Evolutionary conservation across 2,797 vertebrate genomes (phyloP).

Genomic region (Parauchenoglanis punctatus): DNA sequence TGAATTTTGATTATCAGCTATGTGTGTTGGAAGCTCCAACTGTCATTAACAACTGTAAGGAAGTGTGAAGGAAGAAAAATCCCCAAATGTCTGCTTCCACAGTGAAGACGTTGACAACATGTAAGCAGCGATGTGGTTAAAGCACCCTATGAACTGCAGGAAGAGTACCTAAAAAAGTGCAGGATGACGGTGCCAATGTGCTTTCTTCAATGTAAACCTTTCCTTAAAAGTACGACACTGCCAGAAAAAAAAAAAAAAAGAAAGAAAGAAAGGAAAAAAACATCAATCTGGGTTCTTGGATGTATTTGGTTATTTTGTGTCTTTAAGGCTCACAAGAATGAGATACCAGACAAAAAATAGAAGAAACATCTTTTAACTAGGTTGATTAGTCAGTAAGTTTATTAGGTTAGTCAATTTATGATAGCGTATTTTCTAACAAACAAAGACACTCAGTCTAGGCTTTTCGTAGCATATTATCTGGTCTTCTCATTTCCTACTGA

Average conservation of each 20-base stretch:
- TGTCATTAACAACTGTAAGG: background rate
- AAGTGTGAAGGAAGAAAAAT: background rate
- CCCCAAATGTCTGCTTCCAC: background rate
- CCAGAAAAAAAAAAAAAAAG: background rate
- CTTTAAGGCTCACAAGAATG: background rate
- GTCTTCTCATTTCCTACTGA: background rate
- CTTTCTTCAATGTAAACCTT: background rate
- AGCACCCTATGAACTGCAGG: background rate
- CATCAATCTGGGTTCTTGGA: background rate
- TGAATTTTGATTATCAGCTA: background rate
- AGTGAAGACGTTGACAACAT: background rate
- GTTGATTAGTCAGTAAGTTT: background rate
- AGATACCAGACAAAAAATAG: background rate
- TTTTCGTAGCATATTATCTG: background rate
- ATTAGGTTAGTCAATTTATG: background rate
- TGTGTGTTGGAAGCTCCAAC: background rate
- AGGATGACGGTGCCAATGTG: background rate
- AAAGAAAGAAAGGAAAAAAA: background rate
- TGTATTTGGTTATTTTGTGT: background rate
- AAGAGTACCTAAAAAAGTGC: background rate
- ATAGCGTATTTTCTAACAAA: background rate
- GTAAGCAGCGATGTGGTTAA: background rate
- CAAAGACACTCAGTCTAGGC: background rate
- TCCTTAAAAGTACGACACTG: background rate
- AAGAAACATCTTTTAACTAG: background rate